Percentiles rank a stretch among this genome's conserved stretches.
These are phyloP conservation scores for Lymantria monacha DNA, from an alignment of 2,888 invertebrate genomes.

Conservation along the genomic window DNA sequence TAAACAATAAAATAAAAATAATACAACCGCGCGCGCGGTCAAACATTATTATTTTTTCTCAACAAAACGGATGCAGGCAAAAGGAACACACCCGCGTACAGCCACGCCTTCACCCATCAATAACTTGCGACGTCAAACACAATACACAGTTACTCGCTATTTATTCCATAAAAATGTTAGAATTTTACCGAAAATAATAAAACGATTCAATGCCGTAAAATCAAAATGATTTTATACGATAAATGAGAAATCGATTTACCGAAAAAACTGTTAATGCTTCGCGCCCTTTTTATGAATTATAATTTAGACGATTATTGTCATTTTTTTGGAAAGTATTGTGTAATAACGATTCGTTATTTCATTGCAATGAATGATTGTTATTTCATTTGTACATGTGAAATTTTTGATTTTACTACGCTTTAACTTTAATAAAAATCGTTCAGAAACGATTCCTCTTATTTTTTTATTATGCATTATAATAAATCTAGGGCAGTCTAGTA, in stretches of 20 bases:
- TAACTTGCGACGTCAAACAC: constrained; percentile 51
- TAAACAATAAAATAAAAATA: constrained; percentile 14
- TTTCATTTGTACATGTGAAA: not conserved
- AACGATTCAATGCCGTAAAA: constrained; percentile 10
- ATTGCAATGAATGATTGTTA: constrained; percentile 15
- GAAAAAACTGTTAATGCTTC: constrained; percentile 24
- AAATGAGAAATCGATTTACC: constrained; percentile 31
- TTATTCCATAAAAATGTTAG: constrained; percentile 39
- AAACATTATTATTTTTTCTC: constrained; percentile 36
- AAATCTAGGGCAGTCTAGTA: too few species aligned
- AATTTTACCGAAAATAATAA: constrained; percentile 25
- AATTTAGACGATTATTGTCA: constrained; percentile 29
- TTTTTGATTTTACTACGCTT: not conserved
- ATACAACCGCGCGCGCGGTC: constrained; percentile 32
- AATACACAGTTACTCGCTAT: constrained; percentile 43
- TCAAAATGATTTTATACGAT: constrained; percentile 25
- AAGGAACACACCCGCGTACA: constrained; percentile 45
- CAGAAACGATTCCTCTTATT: too few species aligned
- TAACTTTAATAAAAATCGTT: too few species aligned
- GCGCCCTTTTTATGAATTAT: constrained; percentile 27
- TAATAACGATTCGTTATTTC: not conserved
- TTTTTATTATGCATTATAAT: too few species aligned
- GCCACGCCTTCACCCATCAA: constrained; percentile 61
- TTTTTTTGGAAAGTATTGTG: constrained; percentile 14
- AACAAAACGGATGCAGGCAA: constrained; percentile 34